Evolutionary conservation across 2,888 invertebrate species (phyloP).

Genomic region (Tinea semifulvella): DNA sequence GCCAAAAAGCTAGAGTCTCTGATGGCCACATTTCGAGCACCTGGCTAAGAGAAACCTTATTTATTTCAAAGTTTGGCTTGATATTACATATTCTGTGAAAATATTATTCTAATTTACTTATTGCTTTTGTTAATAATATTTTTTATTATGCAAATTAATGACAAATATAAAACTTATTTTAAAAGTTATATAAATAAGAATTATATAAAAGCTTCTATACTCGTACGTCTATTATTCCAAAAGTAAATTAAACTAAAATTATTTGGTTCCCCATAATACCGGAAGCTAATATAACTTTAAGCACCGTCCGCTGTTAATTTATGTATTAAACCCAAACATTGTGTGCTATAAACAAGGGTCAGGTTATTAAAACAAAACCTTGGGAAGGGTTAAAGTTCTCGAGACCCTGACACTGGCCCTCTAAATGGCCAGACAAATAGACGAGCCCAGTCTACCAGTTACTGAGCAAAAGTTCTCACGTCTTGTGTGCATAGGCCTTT

Average conservation of each 20-base stretch:
- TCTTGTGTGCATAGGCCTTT: slow-evolving; percentile 63
- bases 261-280: no score
- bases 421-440: slow-evolving; percentile 62
- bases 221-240: no score
- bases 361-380: slow-evolving; percentile 10
- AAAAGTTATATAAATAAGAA: no score
- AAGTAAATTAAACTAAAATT: no score
- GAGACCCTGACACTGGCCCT: slow-evolving; percentile 57
- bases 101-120: no score
- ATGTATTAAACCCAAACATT: slow-evolving; percentile 6
- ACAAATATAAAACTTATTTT: no score
- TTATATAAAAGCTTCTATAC: no score
- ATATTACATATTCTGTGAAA: no score
- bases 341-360: slow-evolving; percentile 8
- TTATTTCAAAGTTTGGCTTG: background rate
- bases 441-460: slow-evolving; percentile 63
- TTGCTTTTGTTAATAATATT: no score
- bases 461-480: slow-evolving; percentile 61
- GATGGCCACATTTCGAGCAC: slow-evolving; percentile 8
- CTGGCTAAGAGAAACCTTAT: slow-evolving; percentile 8
- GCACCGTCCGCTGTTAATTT: background rate
- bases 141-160: no score
- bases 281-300: no score
- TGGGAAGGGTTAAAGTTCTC: slow-evolving; percentile 10
- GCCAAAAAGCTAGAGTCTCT: background rate